These are phyloP conservation scores for Tachuris rubrigastra DNA, from an alignment of 2,113 vertebrate genomes.

Conservation along the genomic window DNA sequence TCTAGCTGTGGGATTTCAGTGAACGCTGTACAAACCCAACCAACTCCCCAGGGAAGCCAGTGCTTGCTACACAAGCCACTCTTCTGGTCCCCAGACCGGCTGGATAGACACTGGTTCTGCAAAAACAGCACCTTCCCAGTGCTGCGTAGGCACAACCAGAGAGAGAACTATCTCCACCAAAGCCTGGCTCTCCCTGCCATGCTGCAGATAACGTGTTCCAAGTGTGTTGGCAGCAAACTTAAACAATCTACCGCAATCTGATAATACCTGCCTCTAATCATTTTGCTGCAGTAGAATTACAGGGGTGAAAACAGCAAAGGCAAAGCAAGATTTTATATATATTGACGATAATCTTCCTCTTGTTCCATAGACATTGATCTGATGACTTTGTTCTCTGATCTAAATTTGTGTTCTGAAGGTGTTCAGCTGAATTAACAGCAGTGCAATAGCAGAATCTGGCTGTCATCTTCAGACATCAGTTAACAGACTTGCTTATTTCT, in stretches of 20 bases:
- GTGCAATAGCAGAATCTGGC: neutral
- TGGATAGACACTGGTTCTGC: neutral
- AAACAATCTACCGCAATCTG: neutral
- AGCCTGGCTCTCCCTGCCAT: neutral
- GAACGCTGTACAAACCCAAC: neutral
- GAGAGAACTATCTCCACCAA: neutral
- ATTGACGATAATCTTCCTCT: neutral
- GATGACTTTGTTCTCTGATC: neutral
- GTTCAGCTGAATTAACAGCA: neutral
- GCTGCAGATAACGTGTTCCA: neutral
- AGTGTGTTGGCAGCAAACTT: neutral
- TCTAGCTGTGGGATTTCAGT: neutral
- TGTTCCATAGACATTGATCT: neutral
- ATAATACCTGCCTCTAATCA: neutral
- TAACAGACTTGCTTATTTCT: neutral
- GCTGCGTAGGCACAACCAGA: neutral
- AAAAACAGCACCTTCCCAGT: neutral
- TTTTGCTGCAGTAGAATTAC: neutral
- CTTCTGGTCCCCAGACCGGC: rapidly evolving
- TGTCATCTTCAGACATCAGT: neutral
- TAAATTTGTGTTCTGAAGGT: neutral
- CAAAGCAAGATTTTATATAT: neutral
- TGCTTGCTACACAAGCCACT: neutral
- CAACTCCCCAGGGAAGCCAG: neutral
- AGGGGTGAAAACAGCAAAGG: neutral